These are phyloP conservation scores for Drosophila navojoa DNA, from an alignment of 1,140 invertebrate species.

Conservation along the genomic window DNA sequence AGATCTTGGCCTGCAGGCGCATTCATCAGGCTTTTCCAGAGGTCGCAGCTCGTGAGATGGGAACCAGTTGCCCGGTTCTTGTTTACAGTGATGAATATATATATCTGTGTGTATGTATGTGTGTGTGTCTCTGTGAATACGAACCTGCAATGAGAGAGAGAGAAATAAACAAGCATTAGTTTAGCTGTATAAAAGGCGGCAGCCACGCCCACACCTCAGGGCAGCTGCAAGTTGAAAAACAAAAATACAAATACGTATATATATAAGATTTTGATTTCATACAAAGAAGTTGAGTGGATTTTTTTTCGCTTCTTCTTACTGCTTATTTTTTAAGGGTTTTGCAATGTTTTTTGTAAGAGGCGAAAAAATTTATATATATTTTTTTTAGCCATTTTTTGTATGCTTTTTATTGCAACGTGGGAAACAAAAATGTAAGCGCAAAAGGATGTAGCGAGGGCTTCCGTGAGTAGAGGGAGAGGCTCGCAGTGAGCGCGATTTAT, in stretches of 20 bases:
- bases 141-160: slow-evolving; percentile 61
- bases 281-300: slow-evolving; percentile 42
- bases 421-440: slow-evolving; percentile 46
- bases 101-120: neutral
- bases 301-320: neutral
- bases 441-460: slow-evolving; percentile 12
- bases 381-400: slow-evolving; percentile 25
- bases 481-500: slow-evolving; percentile 58
- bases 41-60: slow-evolving; percentile 5
- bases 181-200: slow-evolving; percentile 59
- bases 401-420: slow-evolving; percentile 68
- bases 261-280: slow-evolving; percentile 40
- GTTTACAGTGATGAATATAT: slow-evolving; percentile 25
- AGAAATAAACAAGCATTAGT: slow-evolving; percentile 48
- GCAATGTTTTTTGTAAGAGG: slow-evolving; percentile 20
- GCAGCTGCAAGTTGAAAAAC: slow-evolving; percentile 19
- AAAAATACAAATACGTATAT: slow-evolving; percentile 6
- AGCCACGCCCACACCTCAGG: slow-evolving; percentile 38
- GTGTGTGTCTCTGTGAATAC: slow-evolving; percentile 50
- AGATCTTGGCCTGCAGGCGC: slow-evolving; percentile 24
- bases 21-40: slow-evolving; percentile 62
- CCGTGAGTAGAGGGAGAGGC: slow-evolving; percentile 14
- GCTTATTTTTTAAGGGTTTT: slow-evolving; percentile 21
- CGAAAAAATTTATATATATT: slow-evolving; percentile 15
- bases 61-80: slow-evolving; percentile 21